Base-by-base conservation (phyloP, 2,888 invertebrate species). In the Endotricha flammealis region DNA sequence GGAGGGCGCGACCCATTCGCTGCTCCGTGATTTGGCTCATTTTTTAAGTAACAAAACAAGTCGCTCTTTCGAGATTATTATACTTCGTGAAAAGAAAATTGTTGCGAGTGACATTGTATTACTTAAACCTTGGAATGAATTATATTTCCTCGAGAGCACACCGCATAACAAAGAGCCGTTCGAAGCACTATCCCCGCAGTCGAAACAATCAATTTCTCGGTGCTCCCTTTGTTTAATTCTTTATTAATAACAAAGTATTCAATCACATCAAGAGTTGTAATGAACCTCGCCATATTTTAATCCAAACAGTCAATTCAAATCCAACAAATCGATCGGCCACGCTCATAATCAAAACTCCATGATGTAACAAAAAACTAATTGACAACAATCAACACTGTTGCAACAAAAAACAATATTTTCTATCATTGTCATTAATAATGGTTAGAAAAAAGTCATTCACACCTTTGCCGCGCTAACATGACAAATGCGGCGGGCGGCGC, bases 401-500 rank as follows among this genome's bases (percentile, higher is more conserved):
- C 64, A 74, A 75, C 68, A 82, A 83, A 80, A 80, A 82, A 82
- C 73, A 77, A 80, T 80, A 77, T 80, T 81, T 82, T 79, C 78
- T 83, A 81, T 79, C 77, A 80, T 79, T 83, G 82, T 81, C 79
- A 82, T 81, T 83, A 79, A 78, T 82, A 79, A 83, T 80, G 58
- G 70, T 78, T 77, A 71, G 70, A 81, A 85, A 79, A 85, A 82
- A 82, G 75, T 73, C 72, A 78, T 85, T 85, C 85, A 86, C 85
- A 86, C 85, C 82, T 86, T 79, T 74, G 74, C 69, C 69, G 77
- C 72, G 80, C 79, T 82, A 85, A 86, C 85, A 83, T 85, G 85
- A 85, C 85, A 85, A 86, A 86, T 81, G 83, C 73, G 75, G 64
- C 58, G 61, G 62, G 57, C 57, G 72, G 67, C 66, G 68, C 66